phyloP scores from a whole-genome alignment of 2,888 invertebrate species.

The Chloroclysta siterata region DNA sequence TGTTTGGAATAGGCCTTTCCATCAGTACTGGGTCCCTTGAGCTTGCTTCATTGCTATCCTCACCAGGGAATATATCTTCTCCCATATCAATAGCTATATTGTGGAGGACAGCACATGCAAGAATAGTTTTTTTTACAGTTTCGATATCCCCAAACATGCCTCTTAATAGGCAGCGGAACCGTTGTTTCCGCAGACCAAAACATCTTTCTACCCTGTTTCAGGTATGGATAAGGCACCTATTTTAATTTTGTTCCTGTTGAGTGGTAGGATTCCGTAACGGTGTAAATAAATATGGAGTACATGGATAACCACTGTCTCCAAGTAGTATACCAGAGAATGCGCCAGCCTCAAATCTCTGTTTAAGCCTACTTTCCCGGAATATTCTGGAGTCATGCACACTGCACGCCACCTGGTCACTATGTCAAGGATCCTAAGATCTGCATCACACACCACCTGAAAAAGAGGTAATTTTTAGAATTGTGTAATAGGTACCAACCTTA shows the following conservation, averaged over 20 bases:
- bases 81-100: neutral
- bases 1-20: neutral
- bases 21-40: neutral
- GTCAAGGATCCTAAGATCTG: neutral
- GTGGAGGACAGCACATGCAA: conserved; percentile 1
- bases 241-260: neutral
- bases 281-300: neutral
- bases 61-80: neutral
- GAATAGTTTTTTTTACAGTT: neutral
- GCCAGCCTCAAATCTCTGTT: conserved; percentile 3
- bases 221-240: conserved; percentile 1
- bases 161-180: conserved; percentile 1
- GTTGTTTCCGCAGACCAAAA: neutral
- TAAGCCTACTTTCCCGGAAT: neutral
- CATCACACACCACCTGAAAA: conserved; percentile 1
- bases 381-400: neutral
- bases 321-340: neutral
- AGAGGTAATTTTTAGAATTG: neutral
- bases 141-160: neutral
- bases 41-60: neutral
- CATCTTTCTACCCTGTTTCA: neutral
- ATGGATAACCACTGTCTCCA: neutral
- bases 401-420: neutral
- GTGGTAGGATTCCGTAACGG: neutral
- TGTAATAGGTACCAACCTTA: neutral